Percentiles rank a stretch among this genome's conserved stretches.
Evolutionary conservation across 2,888 invertebrate species (phyloP).

Genomic region (Amblyjoppa fuscipennis): DNA sequence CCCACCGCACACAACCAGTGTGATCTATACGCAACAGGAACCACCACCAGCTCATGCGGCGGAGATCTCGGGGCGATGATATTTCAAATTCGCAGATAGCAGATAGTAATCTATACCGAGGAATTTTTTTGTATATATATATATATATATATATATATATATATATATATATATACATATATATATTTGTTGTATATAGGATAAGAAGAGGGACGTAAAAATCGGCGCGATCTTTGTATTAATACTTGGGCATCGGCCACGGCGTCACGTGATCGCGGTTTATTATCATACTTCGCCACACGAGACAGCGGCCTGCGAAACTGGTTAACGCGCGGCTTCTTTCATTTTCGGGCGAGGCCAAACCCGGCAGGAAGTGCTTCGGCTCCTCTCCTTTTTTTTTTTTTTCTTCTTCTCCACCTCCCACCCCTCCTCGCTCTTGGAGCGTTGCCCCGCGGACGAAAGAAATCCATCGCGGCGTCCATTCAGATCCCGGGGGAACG

Average conservation of each 20-base stretch:
- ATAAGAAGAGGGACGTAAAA: slow-evolving; percentile 29
- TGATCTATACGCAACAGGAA: slow-evolving; percentile 15
- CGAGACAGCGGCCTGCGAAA: slow-evolving; percentile 48
- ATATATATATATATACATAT: not conserved
- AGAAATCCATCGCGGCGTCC: slow-evolving; percentile 52
- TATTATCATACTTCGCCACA: slow-evolving; percentile 56
- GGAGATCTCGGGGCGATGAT: slow-evolving; percentile 58
- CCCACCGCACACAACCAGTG: slow-evolving; percentile 15
- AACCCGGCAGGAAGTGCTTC: slow-evolving; percentile 61
- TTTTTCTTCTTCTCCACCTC: slow-evolving; percentile 3
- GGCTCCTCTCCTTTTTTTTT: slow-evolving; percentile 36
- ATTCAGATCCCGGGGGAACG: slow-evolving; percentile 62
- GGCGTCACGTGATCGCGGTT: slow-evolving; percentile 45
- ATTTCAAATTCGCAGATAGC: slow-evolving; percentile 57
- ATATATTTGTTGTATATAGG: not conserved
- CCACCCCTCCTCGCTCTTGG: slow-evolving; percentile 7
- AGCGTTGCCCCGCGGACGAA: slow-evolving; percentile 33
- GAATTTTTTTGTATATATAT: slow-evolving; percentile 34
- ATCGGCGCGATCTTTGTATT: slow-evolving; percentile 53
- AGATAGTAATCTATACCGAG: slow-evolving; percentile 62
- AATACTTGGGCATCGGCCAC: slow-evolving; percentile 39
- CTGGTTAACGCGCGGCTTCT: slow-evolving; percentile 64
- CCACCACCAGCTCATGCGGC: not conserved
- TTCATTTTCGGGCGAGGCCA: slow-evolving; percentile 66
- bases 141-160: not conserved